Evolutionary conservation across 2,113 vertebrate genomes (phyloP).

Genomic region (Pandion haliaetus): DNA sequence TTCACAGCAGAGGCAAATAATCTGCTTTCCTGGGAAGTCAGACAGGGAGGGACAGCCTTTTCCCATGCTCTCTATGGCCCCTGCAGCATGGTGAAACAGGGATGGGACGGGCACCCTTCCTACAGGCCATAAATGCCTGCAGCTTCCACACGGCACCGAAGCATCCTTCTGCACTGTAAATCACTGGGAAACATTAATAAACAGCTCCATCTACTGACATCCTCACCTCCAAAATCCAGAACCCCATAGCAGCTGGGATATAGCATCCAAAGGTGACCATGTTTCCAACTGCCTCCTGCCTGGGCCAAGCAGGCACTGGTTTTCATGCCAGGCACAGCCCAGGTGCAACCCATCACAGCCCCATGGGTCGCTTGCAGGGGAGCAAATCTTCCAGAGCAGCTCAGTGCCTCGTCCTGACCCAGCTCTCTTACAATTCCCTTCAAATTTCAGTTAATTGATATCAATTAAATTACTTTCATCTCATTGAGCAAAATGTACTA

Average conservation of each 20-base stretch:
- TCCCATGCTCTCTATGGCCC: accelerated
- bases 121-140: not conserved
- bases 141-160: accelerated
- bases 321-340: not conserved
- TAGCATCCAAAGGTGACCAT: not conserved
- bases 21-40: not conserved
- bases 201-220: conserved; percentile 74
- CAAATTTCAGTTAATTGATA: not conserved
- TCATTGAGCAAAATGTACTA: accelerated
- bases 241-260: not conserved
- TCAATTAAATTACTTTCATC: not conserved
- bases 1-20: not conserved
- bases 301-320: accelerated
- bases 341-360: not conserved
- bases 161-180: not conserved
- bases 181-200: conserved; percentile 36
- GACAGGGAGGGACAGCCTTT: not conserved
- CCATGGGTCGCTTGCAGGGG: accelerated
- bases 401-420: not conserved
- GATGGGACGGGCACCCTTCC: not conserved
- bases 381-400: not conserved
- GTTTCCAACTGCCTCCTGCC: accelerated
- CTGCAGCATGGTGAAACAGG: accelerated
- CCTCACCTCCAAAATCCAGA: not conserved
- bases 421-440: not conserved